Evolutionary conservation across 2,888 invertebrate genomes (phyloP), one percentile per base, ranked within the genome.

Genomic region (Aspidapion aeneum): DNA sequence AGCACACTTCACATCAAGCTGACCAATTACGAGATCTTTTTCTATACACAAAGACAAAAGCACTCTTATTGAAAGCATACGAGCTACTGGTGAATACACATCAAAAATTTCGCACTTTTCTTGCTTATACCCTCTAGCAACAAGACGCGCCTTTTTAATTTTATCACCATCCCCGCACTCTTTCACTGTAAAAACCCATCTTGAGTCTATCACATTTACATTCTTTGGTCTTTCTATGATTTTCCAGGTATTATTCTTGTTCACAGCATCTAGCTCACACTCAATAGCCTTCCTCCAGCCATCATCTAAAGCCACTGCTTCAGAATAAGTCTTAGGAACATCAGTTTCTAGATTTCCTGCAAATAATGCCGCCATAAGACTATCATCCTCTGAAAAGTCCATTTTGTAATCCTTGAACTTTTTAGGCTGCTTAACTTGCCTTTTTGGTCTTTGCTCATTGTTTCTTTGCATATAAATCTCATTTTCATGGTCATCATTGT

Each of bases 251-350:
- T 63, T 18, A 62, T 55, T 60, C 16, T 60, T 16, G 35, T 63
- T 51, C n/a, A 61, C 18, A 12, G 58, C 61, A 22, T 57, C 55
- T 48, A 65, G 21, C 18, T 67, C 63, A 9, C 66, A 60, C 20
- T 67, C 16, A 51, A 70, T 64, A 7, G 67, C 70, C 18, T 57
- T 21, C 56, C 63, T 63, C 70, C 56, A 16, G n/a, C 51, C 56
- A 21, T 57, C 62, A 18, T 18, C 12, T 48, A 58, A 59, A 48
- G 56, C 49, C 55, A 60, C 58, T 55, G 63, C 64, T 56, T 64
- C 64, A 20, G 19, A 49, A 51, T 61, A 68, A 3, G 61, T 60
- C 17, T 35, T 20, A 60, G 55, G 61, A 20, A 54, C 2, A 50
- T 59, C 59, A n/a, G 16, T 12, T n/a, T 55, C 18, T 48, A 68